A percentile compares a stretch with the other conserved stretches of the same genome.
Conservation (phyloP, 2,888 invertebrate species). For the Holacanthella duospinosa region DNA sequence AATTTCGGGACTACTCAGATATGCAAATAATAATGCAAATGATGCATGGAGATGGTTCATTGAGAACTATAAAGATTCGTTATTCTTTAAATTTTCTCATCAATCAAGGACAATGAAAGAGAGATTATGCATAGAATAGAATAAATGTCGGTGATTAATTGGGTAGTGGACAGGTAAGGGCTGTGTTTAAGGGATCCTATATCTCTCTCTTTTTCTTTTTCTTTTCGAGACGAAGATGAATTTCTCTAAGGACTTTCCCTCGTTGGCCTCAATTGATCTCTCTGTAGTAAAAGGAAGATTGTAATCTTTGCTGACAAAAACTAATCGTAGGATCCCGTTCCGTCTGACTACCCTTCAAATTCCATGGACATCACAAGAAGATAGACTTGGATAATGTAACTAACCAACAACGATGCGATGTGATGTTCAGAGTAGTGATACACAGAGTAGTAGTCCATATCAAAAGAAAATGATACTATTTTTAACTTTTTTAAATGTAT, state of each 20-base stretch:
- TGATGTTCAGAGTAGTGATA: neutral
- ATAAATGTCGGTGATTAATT: constrained; percentile 2
- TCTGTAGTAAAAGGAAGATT: neutral
- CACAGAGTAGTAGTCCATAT: neutral
- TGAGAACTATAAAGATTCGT: neutral
- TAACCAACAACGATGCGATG: too few relatives aligned
- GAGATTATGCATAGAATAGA: neutral
- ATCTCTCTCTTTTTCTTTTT: neutral
- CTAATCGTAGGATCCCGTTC: constrained; percentile 2
- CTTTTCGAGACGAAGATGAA: constrained; percentile 3
- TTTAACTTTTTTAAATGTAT: neutral
- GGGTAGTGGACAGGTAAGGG: neutral
- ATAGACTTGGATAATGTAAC: too few relatives aligned
- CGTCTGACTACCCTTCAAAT: neutral
- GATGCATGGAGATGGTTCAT: neutral
- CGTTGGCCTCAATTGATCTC: neutral
- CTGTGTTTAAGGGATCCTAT: neutral
- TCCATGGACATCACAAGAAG: too few relatives aligned
- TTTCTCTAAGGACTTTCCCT: neutral
- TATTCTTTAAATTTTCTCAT: neutral
- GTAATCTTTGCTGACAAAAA: constrained; percentile 1
- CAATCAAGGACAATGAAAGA: neutral
- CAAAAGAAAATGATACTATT: too few relatives aligned
- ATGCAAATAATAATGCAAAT: neutral
- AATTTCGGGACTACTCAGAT: neutral